Conservation (phyloP, 2,113 vertebrate genomes). For the Perognathus longimembris region DNA sequence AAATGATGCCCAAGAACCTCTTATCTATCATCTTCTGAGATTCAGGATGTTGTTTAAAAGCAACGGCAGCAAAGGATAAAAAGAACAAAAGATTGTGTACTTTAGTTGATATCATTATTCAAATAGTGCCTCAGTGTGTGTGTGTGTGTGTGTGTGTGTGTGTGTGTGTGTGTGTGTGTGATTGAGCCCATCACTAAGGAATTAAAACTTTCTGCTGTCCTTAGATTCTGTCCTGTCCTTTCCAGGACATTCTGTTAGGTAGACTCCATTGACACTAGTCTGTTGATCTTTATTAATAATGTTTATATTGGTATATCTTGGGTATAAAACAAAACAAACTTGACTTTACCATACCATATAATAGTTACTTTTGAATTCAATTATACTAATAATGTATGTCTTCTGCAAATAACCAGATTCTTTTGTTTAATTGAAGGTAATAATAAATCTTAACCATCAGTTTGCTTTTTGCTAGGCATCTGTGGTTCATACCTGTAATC, state of each 20-base stretch:
- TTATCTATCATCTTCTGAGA: conserved; percentile 42
- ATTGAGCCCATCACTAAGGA: not conserved
- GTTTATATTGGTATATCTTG: not conserved
- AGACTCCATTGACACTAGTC: too few species aligned
- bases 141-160: not conserved
- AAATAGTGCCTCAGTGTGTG: not conserved
- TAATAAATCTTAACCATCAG: not conserved
- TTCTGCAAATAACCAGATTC: not conserved
- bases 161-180: not conserved
- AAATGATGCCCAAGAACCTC: conserved; percentile 46
- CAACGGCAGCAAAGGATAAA: not conserved
- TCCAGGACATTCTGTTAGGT: not conserved
- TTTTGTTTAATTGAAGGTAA: not conserved
- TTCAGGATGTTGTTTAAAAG: not conserved
- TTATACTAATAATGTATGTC: not conserved
- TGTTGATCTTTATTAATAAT: too few species aligned
- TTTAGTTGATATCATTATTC: conserved; percentile 47
- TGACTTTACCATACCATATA: not conserved
- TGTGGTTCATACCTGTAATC: too few species aligned
- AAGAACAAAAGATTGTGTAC: conserved; percentile 1
- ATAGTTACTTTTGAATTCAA: not conserved
- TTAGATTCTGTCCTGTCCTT: not conserved
- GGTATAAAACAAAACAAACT: not conserved
- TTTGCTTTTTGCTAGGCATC: too few species aligned
- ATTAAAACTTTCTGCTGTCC: not conserved